phyloP scores from a whole-genome alignment of 2,888 invertebrate genomes.

The Plebejus melissa region DNA sequence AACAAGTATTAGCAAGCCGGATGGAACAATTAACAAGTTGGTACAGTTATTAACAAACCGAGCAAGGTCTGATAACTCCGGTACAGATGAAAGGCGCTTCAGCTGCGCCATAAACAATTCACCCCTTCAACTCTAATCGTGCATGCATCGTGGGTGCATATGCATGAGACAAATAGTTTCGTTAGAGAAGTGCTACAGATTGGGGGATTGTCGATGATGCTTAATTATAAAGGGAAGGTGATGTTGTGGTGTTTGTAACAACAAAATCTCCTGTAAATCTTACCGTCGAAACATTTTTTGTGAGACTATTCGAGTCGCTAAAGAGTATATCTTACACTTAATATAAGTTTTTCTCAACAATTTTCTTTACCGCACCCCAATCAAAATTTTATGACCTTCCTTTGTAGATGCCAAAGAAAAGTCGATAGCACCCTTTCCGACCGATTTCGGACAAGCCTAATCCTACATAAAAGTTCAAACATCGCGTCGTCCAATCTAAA shows the following conservation, averaged over 20 bases:
- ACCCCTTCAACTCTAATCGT: slow-evolving; percentile 1
- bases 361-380: not conserved
- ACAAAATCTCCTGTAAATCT: too few species aligned
- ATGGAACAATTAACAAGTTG: slow-evolving; percentile 29
- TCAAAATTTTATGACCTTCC: not conserved
- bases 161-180: not conserved
- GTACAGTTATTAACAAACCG: slow-evolving; percentile 28
- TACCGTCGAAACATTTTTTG: too few species aligned
- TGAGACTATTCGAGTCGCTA: too few species aligned
- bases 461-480: slow-evolving; percentile 9
- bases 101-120: not conserved
- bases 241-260: too few species aligned
- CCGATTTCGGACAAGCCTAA: slow-evolving; percentile 3
- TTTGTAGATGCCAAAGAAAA: not conserved
- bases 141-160: not conserved
- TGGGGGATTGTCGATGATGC: not conserved
- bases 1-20: slow-evolving; percentile 28
- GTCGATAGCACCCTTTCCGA: not conserved
- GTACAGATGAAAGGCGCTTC: slow-evolving; percentile 8
- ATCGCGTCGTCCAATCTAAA: slow-evolving; percentile 6
- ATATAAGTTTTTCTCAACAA: not conserved
- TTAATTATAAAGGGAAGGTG: too few species aligned
- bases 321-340: not conserved
- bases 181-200: not conserved
- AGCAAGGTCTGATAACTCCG: slow-evolving; percentile 15